Base-by-base conservation (phyloP, 2,888 invertebrate species). In the Hoplodrina blanda region DNA sequence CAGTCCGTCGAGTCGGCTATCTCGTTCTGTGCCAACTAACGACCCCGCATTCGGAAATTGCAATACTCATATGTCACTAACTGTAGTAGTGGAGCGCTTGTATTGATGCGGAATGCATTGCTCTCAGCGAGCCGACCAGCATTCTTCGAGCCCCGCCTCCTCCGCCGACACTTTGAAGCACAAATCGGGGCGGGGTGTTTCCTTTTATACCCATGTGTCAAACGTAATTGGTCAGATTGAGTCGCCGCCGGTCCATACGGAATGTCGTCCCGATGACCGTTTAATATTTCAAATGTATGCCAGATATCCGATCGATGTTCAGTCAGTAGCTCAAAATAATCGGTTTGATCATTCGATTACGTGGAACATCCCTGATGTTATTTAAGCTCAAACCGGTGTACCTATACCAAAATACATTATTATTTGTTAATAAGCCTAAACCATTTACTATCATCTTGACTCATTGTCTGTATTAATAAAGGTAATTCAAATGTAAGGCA, bases 21-120 rank as follows among this genome's bases (percentile, higher is more conserved):
- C 88, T 86, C 87, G 82, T 80, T 85, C 81, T 85, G 80, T 85
- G 83, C 85, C 86, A 88, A 85, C 87, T 91, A 93, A 93, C 92
- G 90, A 93, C 89, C 87, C 85, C 87, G 87, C 90, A 88, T 90
- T 92, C 92, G 93, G 93, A 94, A 93, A 94, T 94, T 93, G 92
- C 94, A 92, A 93, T 93, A 91, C 92, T 93, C 93, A 91, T 92
- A 91, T 93, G 94, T 94, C 93, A 94, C 90, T 88, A 90, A 87
- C 86, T 87, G 87, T 89, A 86, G 89, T 85, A 88, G 88, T 89
- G 87, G 88, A 89, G 89, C 87, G 88, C 87, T 89, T 89, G 89
- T 91, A 91, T 91, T 91, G 93, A 91, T 88, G 88, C 81, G 87
- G 85, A 88, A 89, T 91, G 89, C 88, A 91, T 89, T 89, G 90